Percentiles rank a stretch among this genome's conserved stretches.
These are phyloP conservation scores for Seira sanloemensis DNA, from an alignment of 2,888 invertebrate species.

Conservation along the genomic window DNA sequence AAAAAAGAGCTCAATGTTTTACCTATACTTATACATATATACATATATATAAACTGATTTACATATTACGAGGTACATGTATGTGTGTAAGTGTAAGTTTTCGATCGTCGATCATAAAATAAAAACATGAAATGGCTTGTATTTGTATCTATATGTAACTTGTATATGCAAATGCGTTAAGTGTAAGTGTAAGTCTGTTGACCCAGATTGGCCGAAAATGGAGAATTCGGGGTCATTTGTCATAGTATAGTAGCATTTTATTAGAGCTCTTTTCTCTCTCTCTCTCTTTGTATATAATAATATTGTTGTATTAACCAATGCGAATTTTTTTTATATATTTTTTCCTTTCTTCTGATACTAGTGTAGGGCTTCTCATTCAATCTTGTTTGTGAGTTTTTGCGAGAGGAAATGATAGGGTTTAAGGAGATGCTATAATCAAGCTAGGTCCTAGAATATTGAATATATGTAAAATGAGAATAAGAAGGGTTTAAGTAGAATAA, in stretches of 20 bases:
- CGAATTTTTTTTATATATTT: too few relatives aligned
- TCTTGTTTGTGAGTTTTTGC: conserved; percentile 5
- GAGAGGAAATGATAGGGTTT: too few relatives aligned
- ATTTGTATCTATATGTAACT: neutral
- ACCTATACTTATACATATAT: neutral
- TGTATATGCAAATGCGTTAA: conserved; percentile 2
- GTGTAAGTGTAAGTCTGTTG: too few relatives aligned
- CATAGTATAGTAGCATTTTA: conserved; percentile 21
- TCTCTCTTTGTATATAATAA: too few relatives aligned
- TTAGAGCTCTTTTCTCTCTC: too few relatives aligned
- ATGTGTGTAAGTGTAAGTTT: too few relatives aligned
- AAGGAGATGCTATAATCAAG: too few relatives aligned
- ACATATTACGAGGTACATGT: neutral
- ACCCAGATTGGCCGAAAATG: conserved; percentile 67
- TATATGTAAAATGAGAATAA: too few relatives aligned
- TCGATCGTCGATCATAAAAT: conserved; percentile 6
- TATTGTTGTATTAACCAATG: too few relatives aligned
- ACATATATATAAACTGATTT: neutral
- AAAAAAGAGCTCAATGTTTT: neutral
- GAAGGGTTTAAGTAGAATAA: too few relatives aligned
- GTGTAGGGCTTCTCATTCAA: conserved; percentile 6
- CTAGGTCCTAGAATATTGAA: too few relatives aligned
- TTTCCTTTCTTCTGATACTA: neutral
- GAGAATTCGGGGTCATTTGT: conserved; percentile 69
- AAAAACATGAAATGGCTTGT: neutral